Conservation (phyloP, 2,888 invertebrate species). For the Rhabditophanes sp. region DNA sequence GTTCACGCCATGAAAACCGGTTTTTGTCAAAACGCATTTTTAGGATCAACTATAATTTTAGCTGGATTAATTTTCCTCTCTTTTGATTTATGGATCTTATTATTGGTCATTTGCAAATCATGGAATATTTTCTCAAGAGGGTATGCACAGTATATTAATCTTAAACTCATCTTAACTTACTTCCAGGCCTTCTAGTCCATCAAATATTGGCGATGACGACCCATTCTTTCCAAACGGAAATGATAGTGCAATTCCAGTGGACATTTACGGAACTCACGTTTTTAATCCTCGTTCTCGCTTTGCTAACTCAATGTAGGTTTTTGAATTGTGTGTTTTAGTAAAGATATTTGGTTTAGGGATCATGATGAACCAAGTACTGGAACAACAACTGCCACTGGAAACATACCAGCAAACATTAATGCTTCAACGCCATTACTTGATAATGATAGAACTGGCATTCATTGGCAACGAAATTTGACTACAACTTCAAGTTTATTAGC, state of each 20-base stretch:
- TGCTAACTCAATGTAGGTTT: conserved; percentile 7
- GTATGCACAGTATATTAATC: no score
- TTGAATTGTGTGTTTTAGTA: conserved; percentile 7
- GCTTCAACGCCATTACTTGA: conserved; percentile 9
- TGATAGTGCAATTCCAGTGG: conserved; percentile 36
- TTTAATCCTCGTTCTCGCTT: conserved; percentile 39
- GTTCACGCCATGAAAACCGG: conserved; percentile 25
- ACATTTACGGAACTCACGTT: conserved; percentile 43
- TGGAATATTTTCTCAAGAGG: conserved; percentile 39
- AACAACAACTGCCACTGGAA: conserved; percentile 20
- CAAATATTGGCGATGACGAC: conserved; percentile 42
- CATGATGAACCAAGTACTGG: conserved; percentile 29
- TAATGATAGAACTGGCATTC: neutral
- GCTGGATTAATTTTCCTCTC: conserved; percentile 28
- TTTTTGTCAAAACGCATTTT: conserved; percentile 31
- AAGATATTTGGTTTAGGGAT: conserved; percentile 12
- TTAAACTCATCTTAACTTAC: neutral
- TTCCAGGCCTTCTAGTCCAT: neutral
- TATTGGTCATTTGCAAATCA: conserved; percentile 34
- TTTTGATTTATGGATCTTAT: conserved; percentile 27
- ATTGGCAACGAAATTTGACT: conserved; percentile 4
- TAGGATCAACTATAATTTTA: conserved; percentile 23
- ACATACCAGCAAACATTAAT: conserved; percentile 7
- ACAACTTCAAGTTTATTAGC: conserved; percentile 4
- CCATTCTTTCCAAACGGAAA: conserved; percentile 36